phyloP scores from a whole-genome alignment of 2,113 vertebrate genomes.

The Zosterops borbonicus region DNA sequence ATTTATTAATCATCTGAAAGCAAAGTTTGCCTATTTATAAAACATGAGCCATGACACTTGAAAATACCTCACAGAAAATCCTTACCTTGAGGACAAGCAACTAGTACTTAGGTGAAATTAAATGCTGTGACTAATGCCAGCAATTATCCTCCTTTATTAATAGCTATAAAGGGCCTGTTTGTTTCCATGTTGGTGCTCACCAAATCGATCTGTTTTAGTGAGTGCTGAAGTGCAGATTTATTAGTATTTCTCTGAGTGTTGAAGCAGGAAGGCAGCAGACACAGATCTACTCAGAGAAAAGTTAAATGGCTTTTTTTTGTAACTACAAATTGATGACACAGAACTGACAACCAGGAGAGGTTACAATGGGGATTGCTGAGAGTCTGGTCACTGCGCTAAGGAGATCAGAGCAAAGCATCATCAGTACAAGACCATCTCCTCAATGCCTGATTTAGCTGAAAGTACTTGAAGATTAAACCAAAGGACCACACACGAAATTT shows the following conservation, averaged over 20 bases:
- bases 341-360: not conserved
- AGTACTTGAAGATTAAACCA: conserved; percentile 1
- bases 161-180: conserved; percentile 54
- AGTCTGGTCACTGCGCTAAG: not conserved
- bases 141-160: conserved; percentile 66
- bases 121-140: conserved; percentile 51
- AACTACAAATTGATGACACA: not conserved
- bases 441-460: not conserved
- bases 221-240: conserved; percentile 38
- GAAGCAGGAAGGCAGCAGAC: not conserved
- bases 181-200: conserved; percentile 55
- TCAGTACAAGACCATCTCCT: not conserved
- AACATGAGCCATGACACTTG: not conserved
- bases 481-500: not conserved
- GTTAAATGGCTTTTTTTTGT: not conserved
- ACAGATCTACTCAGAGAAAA: not conserved
- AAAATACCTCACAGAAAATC: conserved; percentile 43
- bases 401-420: not conserved
- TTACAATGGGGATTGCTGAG: not conserved
- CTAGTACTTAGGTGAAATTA: conserved; percentile 48
- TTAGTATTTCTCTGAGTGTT: not conserved
- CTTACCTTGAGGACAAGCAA: conserved; percentile 41
- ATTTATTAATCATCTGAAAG: conserved; percentile 3
- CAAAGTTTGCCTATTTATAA: conserved; percentile 28
- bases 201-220: conserved; percentile 51